Evolutionary conservation across 1,140 invertebrate genomes (phyloP), one percentile per base, ranked within the genome.

Genomic region (Bilobella aurantiaca): DNA sequence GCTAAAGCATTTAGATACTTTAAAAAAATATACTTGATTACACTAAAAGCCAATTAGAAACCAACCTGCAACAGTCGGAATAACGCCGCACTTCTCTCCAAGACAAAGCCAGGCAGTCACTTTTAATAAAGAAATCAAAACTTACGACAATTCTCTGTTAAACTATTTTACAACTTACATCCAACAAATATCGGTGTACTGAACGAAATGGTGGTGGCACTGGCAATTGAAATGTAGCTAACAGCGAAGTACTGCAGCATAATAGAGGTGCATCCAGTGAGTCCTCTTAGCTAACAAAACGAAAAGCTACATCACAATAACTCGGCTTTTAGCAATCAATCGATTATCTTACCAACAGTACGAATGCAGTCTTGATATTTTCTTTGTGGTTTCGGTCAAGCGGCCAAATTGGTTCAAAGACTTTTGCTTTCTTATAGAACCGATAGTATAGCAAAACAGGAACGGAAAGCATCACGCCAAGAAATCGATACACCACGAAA

Each of bases 161-260:
- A 53, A 53, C 25, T 53, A 53, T 14, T 8, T 23, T 18, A 23
- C 23, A 16, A 16, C 21, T 53, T 53, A 53, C 49, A 23, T 23
- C 49, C 49, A 16, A 70, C 66, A 47, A 70, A 68, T 16, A 67
- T 53, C 0, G 69, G 69, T 1, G 65, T 63, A 23, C 42, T 64
- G 28, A 62, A 65, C 12, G 31, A 25, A 31, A 70, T 69, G 1
- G 63, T 58, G 2, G 62, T 66, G n/a, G 66, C 58, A 64, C 67
- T 66, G 2, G 63, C 69, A 5, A 70, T 30, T 16, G 29, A 32
- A 42, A 70, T 59, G 21, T 37, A 68, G 25, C 56, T 37, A 0
- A 70, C 28, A 1, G 69, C 62, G 34, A 49, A 65, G 27, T 37
- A 59, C 18, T 53, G 57, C 5, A 70, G 27, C 1, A 70, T 42